phyloP scores from a whole-genome alignment of 2,113 vertebrate genomes.

The Callocephalon fimbriatum region DNA sequence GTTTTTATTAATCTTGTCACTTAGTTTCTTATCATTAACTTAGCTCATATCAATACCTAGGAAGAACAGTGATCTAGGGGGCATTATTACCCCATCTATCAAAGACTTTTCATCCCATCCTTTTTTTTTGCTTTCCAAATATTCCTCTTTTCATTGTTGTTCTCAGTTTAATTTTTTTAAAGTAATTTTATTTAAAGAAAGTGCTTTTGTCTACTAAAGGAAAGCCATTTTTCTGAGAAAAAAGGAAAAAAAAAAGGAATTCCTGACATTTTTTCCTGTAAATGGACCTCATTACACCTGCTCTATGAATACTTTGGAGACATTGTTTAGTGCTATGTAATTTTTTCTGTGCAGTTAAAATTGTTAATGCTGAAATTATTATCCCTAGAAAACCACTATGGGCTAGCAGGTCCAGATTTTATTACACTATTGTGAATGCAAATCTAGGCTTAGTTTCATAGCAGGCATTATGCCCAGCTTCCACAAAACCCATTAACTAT shows the following conservation, averaged over 20 bases:
- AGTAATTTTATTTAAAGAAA: not conserved
- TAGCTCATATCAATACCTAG: not conserved
- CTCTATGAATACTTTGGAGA: not conserved
- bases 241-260: not conserved
- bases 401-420: not conserved
- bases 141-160: not conserved
- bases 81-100: not conserved
- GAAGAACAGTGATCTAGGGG: not conserved
- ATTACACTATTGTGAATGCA: conserved; percentile 6
- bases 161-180: not conserved
- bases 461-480: not conserved
- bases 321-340: not conserved
- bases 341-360: conserved; percentile 24
- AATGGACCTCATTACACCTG: conserved; percentile 6
- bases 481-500: not conserved
- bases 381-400: not conserved
- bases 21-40: not conserved
- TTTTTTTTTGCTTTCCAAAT: not conserved
- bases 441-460: conserved; percentile 26
- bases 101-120: not conserved
- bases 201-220: not conserved
- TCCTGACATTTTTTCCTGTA: not conserved
- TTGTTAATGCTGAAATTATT: conserved; percentile 54
- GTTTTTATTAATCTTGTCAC: not conserved
- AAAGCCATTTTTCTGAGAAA: not conserved